Evolutionary conservation across 2,113 vertebrate genomes (phyloP).

Genomic region (Grantiella picta): DNA sequence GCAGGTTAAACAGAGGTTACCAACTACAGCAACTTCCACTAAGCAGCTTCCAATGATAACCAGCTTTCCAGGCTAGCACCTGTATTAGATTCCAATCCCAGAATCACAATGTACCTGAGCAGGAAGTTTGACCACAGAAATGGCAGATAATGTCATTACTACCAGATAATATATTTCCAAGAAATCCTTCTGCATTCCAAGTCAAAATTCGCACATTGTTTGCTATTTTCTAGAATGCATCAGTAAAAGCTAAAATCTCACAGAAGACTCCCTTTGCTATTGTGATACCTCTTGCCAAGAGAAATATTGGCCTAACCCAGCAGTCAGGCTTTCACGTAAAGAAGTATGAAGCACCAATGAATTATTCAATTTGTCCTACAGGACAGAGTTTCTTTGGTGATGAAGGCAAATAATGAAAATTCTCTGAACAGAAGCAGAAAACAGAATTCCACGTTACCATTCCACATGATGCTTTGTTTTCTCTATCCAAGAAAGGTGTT

Average conservation of each 20-base stretch:
- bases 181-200: background rate
- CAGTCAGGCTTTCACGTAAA: background rate
- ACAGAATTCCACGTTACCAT: background rate
- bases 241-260: background rate
- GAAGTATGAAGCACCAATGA: background rate
- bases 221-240: background rate
- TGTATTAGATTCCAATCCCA: background rate
- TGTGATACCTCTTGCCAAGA: background rate
- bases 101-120: background rate
- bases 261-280: background rate
- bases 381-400: background rate
- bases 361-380: background rate
- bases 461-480: background rate
- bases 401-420: background rate
- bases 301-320: background rate
- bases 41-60: background rate
- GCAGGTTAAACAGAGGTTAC: background rate
- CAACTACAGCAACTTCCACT: background rate
- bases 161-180: background rate
- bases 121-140: background rate
- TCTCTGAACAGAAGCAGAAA: background rate
- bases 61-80: background rate
- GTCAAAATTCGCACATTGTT: background rate
- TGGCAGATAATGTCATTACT: too few species aligned
- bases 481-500: background rate